Conservation (phyloP, 2,797 vertebrate species). For the Syngnathus rostellatus region DNA sequence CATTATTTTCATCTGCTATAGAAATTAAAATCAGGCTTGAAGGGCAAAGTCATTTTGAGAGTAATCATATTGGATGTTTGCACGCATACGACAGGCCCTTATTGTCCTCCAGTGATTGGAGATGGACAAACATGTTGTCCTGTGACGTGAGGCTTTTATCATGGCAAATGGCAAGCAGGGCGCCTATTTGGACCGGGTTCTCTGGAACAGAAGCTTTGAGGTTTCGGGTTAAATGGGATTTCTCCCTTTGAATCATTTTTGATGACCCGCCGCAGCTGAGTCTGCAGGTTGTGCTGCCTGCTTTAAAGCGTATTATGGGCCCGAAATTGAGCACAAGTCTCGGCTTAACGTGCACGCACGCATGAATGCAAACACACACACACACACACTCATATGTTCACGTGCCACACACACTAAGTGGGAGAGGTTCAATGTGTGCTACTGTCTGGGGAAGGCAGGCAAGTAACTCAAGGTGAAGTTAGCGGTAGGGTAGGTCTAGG, state of each 20-base stretch:
- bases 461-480: not conserved
- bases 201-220: constrained; percentile 61
- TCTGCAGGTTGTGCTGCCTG: constrained; percentile 65
- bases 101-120: constrained; percentile 18
- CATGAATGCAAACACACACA: constrained; percentile 7
- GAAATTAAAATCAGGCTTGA: constrained; percentile 51
- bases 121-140: constrained; percentile 31
- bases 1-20: constrained; percentile 40
- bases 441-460: not conserved
- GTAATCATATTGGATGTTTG: constrained; percentile 40
- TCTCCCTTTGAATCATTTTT: constrained; percentile 69
- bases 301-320: constrained; percentile 67
- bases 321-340: constrained; percentile 57
- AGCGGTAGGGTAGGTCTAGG: not conserved
- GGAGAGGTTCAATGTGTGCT: not conserved
- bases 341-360: constrained; percentile 45
- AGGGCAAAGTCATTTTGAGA: constrained; percentile 39
- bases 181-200: constrained; percentile 50
- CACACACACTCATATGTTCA: not conserved
- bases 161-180: constrained; percentile 49
- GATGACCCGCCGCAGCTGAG: constrained; percentile 67
- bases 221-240: constrained; percentile 72
- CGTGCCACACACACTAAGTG: not conserved
- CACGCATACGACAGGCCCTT: constrained; percentile 12
- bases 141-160: constrained; percentile 42